Evolutionary conservation across 2,113 vertebrate genomes (phyloP).

Genomic region (Chloroceryle aenea): DNA sequence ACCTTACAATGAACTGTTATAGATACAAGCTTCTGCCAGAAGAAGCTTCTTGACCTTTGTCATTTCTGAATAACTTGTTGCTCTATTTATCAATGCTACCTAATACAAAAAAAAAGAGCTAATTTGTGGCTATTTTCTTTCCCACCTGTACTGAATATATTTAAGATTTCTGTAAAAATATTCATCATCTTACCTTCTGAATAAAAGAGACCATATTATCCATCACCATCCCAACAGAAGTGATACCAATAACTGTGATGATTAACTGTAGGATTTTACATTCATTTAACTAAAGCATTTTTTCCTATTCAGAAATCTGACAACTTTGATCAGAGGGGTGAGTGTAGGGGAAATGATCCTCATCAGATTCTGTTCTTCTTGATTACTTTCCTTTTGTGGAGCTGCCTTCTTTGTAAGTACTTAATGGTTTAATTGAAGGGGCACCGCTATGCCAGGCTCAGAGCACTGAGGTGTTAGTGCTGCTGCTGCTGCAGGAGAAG

Average conservation of each 20-base stretch:
- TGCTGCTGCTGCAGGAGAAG: background rate
- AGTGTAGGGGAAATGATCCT: background rate
- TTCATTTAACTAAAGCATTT: background rate
- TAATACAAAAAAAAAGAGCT: background rate
- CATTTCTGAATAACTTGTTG: background rate
- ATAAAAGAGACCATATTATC: background rate
- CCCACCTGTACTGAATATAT: background rate
- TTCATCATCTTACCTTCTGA: background rate
- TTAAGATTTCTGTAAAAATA: background rate
- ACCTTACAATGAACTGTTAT: background rate
- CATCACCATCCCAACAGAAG: background rate
- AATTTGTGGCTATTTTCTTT: background rate
- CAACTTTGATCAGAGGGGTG: background rate
- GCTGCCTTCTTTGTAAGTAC: background rate
- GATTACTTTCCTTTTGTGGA: background rate
- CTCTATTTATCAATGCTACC: background rate
- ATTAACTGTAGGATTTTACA: background rate
- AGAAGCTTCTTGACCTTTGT: background rate
- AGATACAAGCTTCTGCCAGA: background rate
- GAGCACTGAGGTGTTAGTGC: fast-evolving
- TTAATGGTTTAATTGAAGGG: background rate
- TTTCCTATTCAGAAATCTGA: background rate
- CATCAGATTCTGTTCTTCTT: background rate
- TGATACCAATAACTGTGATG: background rate
- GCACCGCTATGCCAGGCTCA: fast-evolving